Conservation (phyloP, 2,797 vertebrate species). For the Pampus argenteus region DNA sequence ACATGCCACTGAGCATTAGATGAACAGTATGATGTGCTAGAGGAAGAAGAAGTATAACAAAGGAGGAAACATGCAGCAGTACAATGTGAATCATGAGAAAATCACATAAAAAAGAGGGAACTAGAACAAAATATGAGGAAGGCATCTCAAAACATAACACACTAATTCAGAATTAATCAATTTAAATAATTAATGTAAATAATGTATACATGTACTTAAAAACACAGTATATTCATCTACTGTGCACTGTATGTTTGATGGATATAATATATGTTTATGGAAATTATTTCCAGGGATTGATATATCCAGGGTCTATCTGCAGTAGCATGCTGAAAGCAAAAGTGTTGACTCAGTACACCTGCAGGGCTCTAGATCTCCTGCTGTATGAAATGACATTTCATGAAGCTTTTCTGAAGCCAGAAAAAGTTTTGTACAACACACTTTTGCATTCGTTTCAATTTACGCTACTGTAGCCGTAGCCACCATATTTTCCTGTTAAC, state of each 20-base stretch:
- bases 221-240: neutral
- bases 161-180: neutral
- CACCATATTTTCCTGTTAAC: conserved; percentile 12
- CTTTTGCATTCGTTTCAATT: conserved; percentile 5
- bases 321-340: conserved; percentile 7
- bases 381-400: conserved; percentile 15
- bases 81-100: too few relatives aligned
- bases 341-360: conserved; percentile 34
- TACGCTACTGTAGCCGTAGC: neutral
- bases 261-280: neutral
- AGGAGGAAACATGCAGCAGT: neutral
- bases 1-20: neutral
- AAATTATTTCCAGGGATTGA: neutral
- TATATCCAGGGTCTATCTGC: neutral
- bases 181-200: too few relatives aligned
- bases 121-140: neutral
- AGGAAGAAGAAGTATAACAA: neutral
- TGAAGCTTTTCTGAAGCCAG: neutral
- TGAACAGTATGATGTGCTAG: neutral
- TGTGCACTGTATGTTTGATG: conserved; percentile 6
- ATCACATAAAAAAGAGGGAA: neutral
- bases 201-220: too few relatives aligned
- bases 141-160: neutral
- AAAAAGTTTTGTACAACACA: neutral
- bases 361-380: conserved; percentile 19